A percentile compares a stretch with the other conserved stretches of the same genome.
phyloP scores from a whole-genome alignment of 2,113 vertebrate species.

The Pleuronectes platessa region DNA sequence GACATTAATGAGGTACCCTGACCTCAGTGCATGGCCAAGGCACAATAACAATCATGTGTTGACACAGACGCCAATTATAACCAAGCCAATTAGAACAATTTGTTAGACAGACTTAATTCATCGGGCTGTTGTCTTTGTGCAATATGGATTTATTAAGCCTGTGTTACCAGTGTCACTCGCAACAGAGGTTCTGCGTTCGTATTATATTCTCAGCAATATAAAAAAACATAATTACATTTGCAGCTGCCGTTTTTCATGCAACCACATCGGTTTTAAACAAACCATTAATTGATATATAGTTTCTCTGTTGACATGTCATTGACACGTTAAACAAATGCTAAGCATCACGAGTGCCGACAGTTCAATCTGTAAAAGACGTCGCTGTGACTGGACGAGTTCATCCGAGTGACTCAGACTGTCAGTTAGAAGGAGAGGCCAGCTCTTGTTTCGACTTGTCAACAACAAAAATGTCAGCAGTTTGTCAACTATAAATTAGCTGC shows the following conservation, averaged over 20 bases:
- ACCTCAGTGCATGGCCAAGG: conserved; percentile 71
- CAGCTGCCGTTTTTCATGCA: neutral
- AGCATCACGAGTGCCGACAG: neutral
- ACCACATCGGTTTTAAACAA: neutral
- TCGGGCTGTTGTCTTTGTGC: conserved; percentile 20
- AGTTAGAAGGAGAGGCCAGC: conserved; percentile 38
- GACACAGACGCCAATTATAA: conserved; percentile 73
- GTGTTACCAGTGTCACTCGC: conserved; percentile 7
- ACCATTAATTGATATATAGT: neutral
- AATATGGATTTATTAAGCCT: conserved; percentile 30
- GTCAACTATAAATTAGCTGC: conserved; percentile 50
- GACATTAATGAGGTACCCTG: conserved; percentile 79
- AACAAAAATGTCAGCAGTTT: conserved; percentile 63
- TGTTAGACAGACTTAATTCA: conserved; percentile 54
- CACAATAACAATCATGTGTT: conserved; percentile 79
- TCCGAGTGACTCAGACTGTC: conserved; percentile 55
- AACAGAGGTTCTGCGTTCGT: neutral
- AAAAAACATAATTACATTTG: neutral
- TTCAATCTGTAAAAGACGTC: neutral
- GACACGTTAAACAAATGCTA: neutral
- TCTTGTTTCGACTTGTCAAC: conserved; percentile 56
- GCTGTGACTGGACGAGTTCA: conserved; percentile 21
- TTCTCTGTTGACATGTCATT: neutral
- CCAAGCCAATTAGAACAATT: conserved; percentile 75
- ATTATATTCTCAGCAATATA: neutral